Evolutionary conservation across 2,888 invertebrate species (phyloP), one percentile per base, ranked within the genome.

Genomic region (Scaptomyza flava): DNA sequence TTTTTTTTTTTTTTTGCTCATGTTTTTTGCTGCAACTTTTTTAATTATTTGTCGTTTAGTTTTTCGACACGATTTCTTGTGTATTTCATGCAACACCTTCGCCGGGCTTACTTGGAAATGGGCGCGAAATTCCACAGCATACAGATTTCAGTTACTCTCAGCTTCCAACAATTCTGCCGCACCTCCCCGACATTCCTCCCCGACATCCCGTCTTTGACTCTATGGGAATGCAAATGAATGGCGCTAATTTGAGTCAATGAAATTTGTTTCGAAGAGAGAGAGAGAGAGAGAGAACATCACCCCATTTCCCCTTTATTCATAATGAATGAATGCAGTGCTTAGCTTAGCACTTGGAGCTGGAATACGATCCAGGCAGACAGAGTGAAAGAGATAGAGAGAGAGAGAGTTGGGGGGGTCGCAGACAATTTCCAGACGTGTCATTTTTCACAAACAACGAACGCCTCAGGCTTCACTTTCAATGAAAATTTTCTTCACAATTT

Each of bases 31-130:
- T 53, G 61, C 59, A 64, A 70, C 59, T 77, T 50, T 56, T 80
- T 73, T 62, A 78, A 72, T 74, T 74, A 74, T 80, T 77, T 79
- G 64, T 60, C 68, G 77, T 72, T 63, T 82, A 77, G 83, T 72
- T 71, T 81, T 78, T 76, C 60, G 81, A 78, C 72, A 72, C 68
- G 82, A 62, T 83, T 87, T 83, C 82, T 74, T 60, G 63, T 79
- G 85, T 85, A 83, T 85, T 83, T 87, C 79, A 87, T 87, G 85
- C 87, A 83, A 83, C 87, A 83, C 82, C 82, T 83, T 85, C 63
- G 65, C 59, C 43, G 58, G 46, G n/a, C 58, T 61, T 85, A 81
- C 77, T 68, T 62, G 53, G 67, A 85, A 77, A 58, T 59, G 34
- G 33, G 52, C 60, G 81, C 66, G 65, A 76, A 78, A 82, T 82